Evolutionary conservation across 2,113 vertebrate species (phyloP), one percentile per base, ranked within the genome.

Genomic region (Nyctereutes procyonoides): DNA sequence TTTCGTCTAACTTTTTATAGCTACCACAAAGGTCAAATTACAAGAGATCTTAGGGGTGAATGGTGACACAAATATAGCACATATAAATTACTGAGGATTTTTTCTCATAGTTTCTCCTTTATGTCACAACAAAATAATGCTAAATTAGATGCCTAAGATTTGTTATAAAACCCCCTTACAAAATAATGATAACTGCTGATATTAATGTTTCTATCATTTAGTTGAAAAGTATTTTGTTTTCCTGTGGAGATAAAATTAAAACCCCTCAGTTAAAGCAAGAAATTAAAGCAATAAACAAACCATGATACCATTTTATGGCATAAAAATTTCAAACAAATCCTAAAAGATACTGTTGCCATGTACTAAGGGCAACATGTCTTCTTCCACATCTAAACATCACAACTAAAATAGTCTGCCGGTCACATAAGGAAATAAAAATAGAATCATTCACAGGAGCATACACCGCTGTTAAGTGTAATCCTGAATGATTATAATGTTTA

Each of bases 201-300:
- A 89, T 28, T 65, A 88, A 73, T 62, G 55, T 63, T 62, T 74
- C 14, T 67, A 62, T 90, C 48, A 88, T 76, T 95, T 91, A 30
- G 5, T 79, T 58, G 35, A 76, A 95, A 95, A 88, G 20, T 4
- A 73, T 60, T 86, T 93, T 93, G 28, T 51, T 89, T 76, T 92
- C 88, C 38, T 60, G 3, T 85, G 55, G 19, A 93, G 43, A 84
- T 79, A 56, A 67, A 67, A 67, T 67, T 67, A 94, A 88, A 92
- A 80, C 4, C 12, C 35, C 71, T 92, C 56, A 30, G 24, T 80
- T 74, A 93, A 91, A 88, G 17, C 62, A 89, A 35, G 16, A 94
- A 93, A 88, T 93, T 88, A 93, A 88, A 95, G 56, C 13, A 88
- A 58, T 94, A 74, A 13, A 76, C 89, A 96, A 94, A 26, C 71